Conservation (phyloP, 1,140 invertebrate genomes). For the Drosophila lacteicornis region DNA sequence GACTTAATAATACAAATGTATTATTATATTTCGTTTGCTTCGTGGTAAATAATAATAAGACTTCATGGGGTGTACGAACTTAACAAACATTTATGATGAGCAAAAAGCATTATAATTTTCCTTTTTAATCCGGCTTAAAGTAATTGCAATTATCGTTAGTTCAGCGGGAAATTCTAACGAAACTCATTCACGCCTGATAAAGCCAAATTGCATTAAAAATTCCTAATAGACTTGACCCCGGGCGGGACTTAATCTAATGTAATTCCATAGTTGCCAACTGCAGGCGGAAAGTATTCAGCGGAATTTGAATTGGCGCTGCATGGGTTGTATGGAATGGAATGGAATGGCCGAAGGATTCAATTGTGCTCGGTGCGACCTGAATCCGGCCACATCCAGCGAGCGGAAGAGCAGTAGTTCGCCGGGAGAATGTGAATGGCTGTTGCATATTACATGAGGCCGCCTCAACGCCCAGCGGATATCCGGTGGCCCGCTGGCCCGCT, state of each 20-base stretch:
- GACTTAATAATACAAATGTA: neutral
- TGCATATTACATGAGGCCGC: conserved; percentile 68
- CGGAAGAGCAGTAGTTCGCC: conserved; percentile 21
- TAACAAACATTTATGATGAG: too few relatives aligned
- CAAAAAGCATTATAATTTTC: neutral
- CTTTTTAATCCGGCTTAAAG: neutral
- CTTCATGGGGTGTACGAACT: too few relatives aligned
- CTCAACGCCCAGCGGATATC: conserved; percentile 64
- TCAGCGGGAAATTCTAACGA: neutral
- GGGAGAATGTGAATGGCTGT: conserved; percentile 34
- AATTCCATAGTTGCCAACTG: conserved; percentile 50
- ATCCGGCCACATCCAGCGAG: conserved; percentile 24
- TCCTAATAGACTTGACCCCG: conserved; percentile 30
- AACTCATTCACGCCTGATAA: conserved; percentile 12
- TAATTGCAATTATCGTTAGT: neutral
- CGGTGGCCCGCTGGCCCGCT: conserved; percentile 44
- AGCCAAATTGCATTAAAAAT: conserved; percentile 73
- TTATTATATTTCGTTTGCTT: neutral
- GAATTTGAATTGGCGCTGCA: conserved; percentile 38
- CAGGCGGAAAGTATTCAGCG: conserved; percentile 29
- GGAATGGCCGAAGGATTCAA: conserved; percentile 57
- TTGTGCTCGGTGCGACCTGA: conserved; percentile 49
- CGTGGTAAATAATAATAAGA: too few relatives aligned
- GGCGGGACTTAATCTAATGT: conserved; percentile 52
- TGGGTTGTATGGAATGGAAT: neutral